Conservation (phyloP, 2,113 vertebrate genomes). For the Gavialis gangeticus region DNA sequence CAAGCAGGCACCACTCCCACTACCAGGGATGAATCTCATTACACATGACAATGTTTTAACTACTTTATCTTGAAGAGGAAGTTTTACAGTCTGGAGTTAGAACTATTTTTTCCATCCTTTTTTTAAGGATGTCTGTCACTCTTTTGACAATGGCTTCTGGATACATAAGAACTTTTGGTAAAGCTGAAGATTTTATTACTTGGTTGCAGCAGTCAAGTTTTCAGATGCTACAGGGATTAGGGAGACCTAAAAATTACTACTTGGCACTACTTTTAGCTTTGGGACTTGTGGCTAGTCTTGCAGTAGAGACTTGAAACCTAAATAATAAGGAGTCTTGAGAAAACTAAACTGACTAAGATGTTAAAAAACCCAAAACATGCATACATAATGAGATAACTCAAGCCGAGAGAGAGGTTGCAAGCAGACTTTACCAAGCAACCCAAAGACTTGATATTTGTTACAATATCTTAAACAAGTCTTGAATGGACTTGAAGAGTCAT, state of each 20-base stretch:
- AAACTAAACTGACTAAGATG: background rate
- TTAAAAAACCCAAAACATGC: background rate
- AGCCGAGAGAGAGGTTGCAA: background rate
- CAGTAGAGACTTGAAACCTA: background rate
- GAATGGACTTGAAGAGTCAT: background rate
- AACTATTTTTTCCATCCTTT: background rate
- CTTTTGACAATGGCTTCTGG: background rate
- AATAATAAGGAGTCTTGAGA: background rate
- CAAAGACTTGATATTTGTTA: background rate
- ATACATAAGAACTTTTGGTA: background rate
- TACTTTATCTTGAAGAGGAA: conserved; percentile 43
- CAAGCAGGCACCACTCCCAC: too few species aligned
- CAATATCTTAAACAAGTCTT: background rate
- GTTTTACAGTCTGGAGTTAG: too few species aligned
- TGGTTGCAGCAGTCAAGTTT: background rate
- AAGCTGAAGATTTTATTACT: background rate
- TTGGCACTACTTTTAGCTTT: background rate
- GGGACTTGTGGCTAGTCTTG: background rate
- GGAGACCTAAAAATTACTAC: background rate
- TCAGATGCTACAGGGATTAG: background rate
- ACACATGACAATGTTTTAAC: background rate
- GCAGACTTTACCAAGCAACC: background rate
- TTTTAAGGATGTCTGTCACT: background rate
- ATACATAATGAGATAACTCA: background rate
- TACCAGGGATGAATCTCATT: too few species aligned